These are phyloP conservation scores for Picathartes gymnocephalus DNA, from an alignment of 2,113 vertebrate genomes.

Conservation along the genomic window DNA sequence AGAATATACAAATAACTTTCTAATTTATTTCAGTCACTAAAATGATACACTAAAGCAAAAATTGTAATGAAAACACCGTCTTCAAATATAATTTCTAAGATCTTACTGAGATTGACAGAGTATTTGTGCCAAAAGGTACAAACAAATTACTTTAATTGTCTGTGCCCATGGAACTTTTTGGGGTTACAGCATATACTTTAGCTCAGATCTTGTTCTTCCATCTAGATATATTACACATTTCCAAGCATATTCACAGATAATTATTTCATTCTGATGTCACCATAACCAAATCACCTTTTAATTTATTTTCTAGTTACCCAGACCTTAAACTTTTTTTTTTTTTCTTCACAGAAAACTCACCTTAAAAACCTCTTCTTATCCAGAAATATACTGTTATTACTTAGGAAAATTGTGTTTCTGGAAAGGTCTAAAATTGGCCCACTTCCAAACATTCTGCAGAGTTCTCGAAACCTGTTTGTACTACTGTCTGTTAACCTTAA, in stretches of 20 bases:
- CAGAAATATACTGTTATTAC: background rate
- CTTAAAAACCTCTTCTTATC: background rate
- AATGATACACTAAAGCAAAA: background rate
- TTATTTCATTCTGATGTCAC: background rate
- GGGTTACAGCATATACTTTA: background rate
- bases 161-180: background rate
- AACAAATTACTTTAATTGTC: background rate
- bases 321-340: background rate
- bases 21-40: background rate
- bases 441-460: background rate
- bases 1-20: background rate
- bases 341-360: background rate
- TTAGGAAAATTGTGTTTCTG: background rate
- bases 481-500: background rate
- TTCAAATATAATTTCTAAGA: background rate
- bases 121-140: background rate
- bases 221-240: background rate
- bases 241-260: background rate
- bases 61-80: background rate
- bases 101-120: background rate
- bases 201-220: background rate
- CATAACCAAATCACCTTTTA: background rate
- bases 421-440: background rate
- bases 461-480: background rate
- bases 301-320: background rate